Base-by-base conservation (phyloP, 2,888 invertebrate species). In the Emesis furor region DNA sequence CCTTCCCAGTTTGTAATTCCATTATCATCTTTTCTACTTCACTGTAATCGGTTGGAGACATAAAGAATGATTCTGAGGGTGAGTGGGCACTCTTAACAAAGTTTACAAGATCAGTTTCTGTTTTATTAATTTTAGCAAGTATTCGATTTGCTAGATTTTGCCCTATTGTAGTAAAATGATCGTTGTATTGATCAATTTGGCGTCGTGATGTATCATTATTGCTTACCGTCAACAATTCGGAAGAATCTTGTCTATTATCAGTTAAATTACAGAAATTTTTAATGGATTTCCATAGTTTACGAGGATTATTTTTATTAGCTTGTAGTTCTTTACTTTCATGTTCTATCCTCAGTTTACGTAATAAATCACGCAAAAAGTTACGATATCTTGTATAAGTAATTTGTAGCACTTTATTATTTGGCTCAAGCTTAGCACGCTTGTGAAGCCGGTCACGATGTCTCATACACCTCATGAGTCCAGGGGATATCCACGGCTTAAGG, bases 391-490 rank as follows among this genome's bases (percentile, higher is more conserved):
- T 69, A 37, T 39, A 69, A 39, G 24, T n/a, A 39, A 17, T 39
- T 35, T 37, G 37, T 35, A n/a, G 6, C 12, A 69, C 17, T n/a
- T 7, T n/a, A 39, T 42, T 39, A 39, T 55, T 55, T n/a, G 55
- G 55, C 17, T 55, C 55, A 55, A n/a, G 55, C 17, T n/a, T 55
- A 2, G 17, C 17, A n/a, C 55, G 55, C 17, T 17, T 39, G n/a
- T 69, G 37, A n/a, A 69, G 69, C 42, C 7, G 39, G 39, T 39
- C n/a, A 69, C 42, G 39, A 69, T 39, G 69, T n/a, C 37, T 24
- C n/a, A 8, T 37, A 17, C 71, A 71, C 8, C 24, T 8, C 42
- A n/a, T 42, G 24, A 42, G 71, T 24, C 7, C 24, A 3, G 17
- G 7, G 14, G 59, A 0, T 17, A 59, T 24, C 59, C 17, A 59